Evolutionary conservation across 1,140 invertebrate species (phyloP).

Genomic region (Eriocheir sinensis): DNA sequence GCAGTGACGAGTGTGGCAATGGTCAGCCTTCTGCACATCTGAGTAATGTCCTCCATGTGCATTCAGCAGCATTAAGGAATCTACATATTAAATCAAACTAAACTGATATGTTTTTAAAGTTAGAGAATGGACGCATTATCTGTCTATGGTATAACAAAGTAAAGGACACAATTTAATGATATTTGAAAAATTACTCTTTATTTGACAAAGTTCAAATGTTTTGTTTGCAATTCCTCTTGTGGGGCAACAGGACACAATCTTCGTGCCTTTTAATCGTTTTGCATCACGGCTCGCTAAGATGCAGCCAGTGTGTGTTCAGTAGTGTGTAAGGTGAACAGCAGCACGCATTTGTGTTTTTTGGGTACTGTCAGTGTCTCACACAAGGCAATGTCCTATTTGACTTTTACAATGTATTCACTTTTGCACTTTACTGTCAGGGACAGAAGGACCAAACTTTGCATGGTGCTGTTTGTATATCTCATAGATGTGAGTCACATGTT

Average conservation of each 20-base stretch:
- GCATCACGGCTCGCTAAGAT: background rate
- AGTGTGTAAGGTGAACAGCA: background rate
- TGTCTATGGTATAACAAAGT: too few relatives aligned
- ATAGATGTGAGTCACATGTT: background rate
- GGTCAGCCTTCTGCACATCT: too few relatives aligned
- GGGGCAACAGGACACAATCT: background rate
- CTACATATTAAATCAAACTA: too few relatives aligned
- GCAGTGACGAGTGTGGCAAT: too few relatives aligned
- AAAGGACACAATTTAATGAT: too few relatives aligned
- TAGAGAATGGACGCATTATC: too few relatives aligned
- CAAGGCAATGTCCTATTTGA: background rate
- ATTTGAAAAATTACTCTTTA: too few relatives aligned
- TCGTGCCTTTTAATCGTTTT: background rate
- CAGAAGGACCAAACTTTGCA: background rate
- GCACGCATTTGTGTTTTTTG: background rate
- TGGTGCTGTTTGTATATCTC: background rate
- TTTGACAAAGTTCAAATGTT: background rate
- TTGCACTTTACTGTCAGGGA: background rate
- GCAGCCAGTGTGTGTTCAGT: background rate
- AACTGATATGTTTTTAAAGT: too few relatives aligned
- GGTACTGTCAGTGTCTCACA: background rate
- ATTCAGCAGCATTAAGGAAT: too few relatives aligned
- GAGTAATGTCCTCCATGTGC: too few relatives aligned
- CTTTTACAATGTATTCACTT: background rate
- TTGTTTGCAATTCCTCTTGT: background rate